Evolutionary conservation across 2,888 invertebrate genomes (phyloP).

Genomic region (Selenia dentaria): DNA sequence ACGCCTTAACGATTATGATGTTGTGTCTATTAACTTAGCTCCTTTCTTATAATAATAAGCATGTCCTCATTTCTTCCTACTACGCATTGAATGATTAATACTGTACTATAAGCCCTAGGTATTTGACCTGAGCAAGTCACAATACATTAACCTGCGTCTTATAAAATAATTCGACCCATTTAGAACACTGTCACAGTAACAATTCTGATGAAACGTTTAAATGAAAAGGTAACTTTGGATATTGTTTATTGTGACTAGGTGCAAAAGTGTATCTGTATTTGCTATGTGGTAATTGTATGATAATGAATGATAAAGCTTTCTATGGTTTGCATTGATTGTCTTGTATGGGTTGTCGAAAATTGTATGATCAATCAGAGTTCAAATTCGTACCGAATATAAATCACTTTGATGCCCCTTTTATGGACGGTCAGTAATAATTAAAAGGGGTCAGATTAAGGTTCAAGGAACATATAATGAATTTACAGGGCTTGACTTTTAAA

Average conservation of each 20-base stretch:
- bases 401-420: not conserved
- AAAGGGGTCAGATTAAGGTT: too few species aligned
- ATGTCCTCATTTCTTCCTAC: slow-evolving; percentile 9
- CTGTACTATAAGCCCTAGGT: slow-evolving; percentile 11
- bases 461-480: too few species aligned
- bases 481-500: too few species aligned
- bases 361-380: slow-evolving; percentile 3
- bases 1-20: not conserved
- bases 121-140: slow-evolving; percentile 16
- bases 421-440: not conserved
- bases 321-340: slow-evolving; percentile 15
- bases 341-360: slow-evolving; percentile 17
- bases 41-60: not conserved
- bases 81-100: slow-evolving; percentile 13
- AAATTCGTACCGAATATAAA: slow-evolving; percentile 3
- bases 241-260: slow-evolving; percentile 1
- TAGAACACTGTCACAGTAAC: slow-evolving; percentile 5
- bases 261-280: not conserved
- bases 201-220: not conserved
- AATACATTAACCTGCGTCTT: slow-evolving; percentile 9
- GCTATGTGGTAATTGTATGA: slow-evolving; percentile 13
- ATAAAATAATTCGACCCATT: not conserved
- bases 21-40: not conserved
- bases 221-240: not conserved
- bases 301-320: slow-evolving; percentile 13